A percentile compares a stretch with the other conserved stretches of the same genome.
phyloP scores from a whole-genome alignment of 1,140 invertebrate genomes.

The Drosophila repleta region DNA sequence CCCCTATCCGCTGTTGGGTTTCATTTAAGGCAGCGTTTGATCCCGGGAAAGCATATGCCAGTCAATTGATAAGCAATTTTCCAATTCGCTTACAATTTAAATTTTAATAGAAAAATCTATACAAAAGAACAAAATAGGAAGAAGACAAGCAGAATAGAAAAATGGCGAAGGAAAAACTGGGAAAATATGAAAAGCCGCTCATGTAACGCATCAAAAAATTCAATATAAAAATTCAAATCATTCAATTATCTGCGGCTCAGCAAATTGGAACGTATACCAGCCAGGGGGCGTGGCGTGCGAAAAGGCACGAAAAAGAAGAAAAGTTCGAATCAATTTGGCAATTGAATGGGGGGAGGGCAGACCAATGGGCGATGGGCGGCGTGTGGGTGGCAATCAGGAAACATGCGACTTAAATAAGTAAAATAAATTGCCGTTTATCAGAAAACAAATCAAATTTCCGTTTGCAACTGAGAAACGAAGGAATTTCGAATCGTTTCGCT shows the following conservation, averaged over 20 bases:
- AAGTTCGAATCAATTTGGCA: constrained; percentile 80
- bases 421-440: constrained; percentile 80
- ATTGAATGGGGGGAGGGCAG: constrained; percentile 65
- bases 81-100: constrained; percentile 80
- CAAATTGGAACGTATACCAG: constrained; percentile 5
- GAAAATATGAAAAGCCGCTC: constrained; percentile 54
- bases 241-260: constrained; percentile 81
- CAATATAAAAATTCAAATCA: constrained; percentile 83
- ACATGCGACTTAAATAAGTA: constrained; percentile 71
- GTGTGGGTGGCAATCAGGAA: not conserved
- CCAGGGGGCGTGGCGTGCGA: constrained; percentile 36
- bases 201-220: constrained; percentile 53
- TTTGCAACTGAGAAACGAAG: constrained; percentile 56
- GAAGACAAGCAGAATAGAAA: constrained; percentile 23
- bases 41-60: constrained; percentile 69
- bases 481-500: constrained; percentile 14
- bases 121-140: constrained; percentile 36
- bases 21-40: constrained; percentile 62
- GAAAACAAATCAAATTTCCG: constrained; percentile 81
- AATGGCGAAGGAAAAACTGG: constrained; percentile 23
- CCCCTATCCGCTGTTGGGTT: constrained; percentile 38
- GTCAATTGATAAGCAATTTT: constrained; percentile 80
- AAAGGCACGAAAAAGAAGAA: constrained; percentile 34
- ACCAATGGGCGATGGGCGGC: not conserved
- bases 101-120: constrained; percentile 74